phyloP scores from a whole-genome alignment of 2,888 invertebrate species.

The Lasioglossum morio region DNA sequence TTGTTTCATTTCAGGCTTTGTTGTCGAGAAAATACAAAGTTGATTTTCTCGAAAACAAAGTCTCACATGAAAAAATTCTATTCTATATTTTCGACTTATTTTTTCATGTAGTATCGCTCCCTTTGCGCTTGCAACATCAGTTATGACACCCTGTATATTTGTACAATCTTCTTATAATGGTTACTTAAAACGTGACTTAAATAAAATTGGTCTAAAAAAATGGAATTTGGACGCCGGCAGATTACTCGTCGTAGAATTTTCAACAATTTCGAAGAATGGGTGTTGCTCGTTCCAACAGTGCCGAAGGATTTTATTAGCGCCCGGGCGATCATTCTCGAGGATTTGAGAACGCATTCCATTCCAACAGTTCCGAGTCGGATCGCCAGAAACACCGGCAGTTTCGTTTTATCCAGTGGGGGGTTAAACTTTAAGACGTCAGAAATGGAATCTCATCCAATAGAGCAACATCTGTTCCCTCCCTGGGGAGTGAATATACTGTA shows the following conservation, averaged over 20 bases:
- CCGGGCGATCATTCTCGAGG: background rate
- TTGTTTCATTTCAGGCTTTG: too few species aligned
- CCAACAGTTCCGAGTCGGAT: conserved; percentile 3
- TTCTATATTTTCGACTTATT: background rate
- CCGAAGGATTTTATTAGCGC: background rate
- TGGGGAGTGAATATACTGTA: conserved; percentile 15
- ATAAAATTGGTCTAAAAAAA: background rate
- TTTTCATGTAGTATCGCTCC: too few species aligned
- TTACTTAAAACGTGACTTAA: too few species aligned
- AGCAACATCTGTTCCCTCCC: conserved; percentile 34
- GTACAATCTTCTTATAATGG: too few species aligned
- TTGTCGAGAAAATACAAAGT: too few species aligned
- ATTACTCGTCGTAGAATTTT: background rate
- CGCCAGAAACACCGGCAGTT: conserved; percentile 1
- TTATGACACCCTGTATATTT: too few species aligned
- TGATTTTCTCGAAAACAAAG: background rate
- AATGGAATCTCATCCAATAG: conserved; percentile 42
- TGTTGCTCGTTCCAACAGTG: background rate
- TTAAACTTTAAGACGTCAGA: conserved; percentile 49
- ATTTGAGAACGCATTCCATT: background rate
- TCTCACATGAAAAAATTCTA: background rate
- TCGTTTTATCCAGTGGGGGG: conserved; percentile 32
- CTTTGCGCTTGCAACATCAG: too few species aligned
- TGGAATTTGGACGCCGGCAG: background rate
- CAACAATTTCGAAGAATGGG: background rate